phyloP scores from a whole-genome alignment of 2,888 invertebrate species.

The Standfussiana lucernea region DNA sequence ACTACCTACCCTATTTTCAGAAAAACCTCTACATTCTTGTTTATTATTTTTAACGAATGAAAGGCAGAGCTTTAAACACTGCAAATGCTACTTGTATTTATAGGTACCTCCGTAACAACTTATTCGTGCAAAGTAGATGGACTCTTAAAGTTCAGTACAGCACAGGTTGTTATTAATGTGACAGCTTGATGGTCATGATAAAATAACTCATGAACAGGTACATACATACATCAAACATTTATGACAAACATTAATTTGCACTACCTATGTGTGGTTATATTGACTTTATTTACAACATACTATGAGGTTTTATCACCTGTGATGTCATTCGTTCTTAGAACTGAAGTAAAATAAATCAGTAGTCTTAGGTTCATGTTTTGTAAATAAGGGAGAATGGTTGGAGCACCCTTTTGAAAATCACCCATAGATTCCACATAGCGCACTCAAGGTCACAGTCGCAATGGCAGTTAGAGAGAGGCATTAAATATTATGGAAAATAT shows the following conservation, averaged over 20 bases:
- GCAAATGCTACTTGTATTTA: conserved; percentile 23
- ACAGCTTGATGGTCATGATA: conserved; percentile 34
- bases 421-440: background rate
- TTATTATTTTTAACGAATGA: background rate
- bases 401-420: background rate
- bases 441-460: no score
- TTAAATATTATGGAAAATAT: no score
- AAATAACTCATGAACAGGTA: conserved; percentile 41
- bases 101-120: background rate
- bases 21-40: background rate
- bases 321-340: conserved; percentile 3
- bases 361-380: background rate
- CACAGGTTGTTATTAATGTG: conserved; percentile 40
- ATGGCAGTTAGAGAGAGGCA: background rate
- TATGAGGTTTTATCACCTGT: conserved; percentile 10
- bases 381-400: background rate
- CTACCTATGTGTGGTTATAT: conserved; percentile 9
- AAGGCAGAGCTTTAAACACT: background rate
- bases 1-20: no score
- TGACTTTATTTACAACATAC: conserved; percentile 28
- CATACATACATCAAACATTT: conserved; percentile 32
- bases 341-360: background rate
- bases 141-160: conserved; percentile 42
- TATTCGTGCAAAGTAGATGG: conserved; percentile 20
- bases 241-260: conserved; percentile 42